Conservation (phyloP, 35 echinoderm and acorn worm species). For the Anneissia japonica region DNA sequence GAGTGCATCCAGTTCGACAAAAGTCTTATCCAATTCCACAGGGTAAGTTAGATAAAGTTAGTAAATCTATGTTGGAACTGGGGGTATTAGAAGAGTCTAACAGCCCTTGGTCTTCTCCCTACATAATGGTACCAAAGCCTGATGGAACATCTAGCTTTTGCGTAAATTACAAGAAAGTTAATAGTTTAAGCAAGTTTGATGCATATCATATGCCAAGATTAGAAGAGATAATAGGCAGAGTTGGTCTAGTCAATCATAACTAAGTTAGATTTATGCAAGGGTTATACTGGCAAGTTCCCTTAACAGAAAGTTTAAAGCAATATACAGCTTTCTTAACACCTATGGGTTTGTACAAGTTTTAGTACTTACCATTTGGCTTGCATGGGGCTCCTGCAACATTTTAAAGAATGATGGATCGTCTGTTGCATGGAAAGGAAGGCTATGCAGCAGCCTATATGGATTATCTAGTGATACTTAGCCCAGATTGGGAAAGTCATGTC, state of each 20-base stretch:
- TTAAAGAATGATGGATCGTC: slow-evolving; percentile 4
- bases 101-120: slow-evolving; percentile 3
- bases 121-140: background rate
- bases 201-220: no score
- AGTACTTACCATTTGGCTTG: no score
- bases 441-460: slow-evolving; percentile 39
- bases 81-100: slow-evolving; percentile 10
- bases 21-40: slow-evolving; percentile 36
- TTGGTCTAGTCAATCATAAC: slow-evolving; percentile 22
- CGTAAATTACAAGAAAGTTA: slow-evolving; percentile 19
- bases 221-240: background rate
- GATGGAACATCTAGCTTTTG: background rate
- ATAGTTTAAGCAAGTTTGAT: no score
- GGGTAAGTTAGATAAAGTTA: background rate
- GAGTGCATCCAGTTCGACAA: slow-evolving; percentile 11
- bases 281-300: no score
- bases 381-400: no score
- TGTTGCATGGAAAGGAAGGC: background rate
- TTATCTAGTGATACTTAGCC: slow-evolving; percentile 7
- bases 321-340: slow-evolving; percentile 22
- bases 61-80: slow-evolving; percentile 2
- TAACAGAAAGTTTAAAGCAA: slow-evolving; percentile 5
- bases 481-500: slow-evolving; percentile 35
- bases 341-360: slow-evolving; percentile 24
- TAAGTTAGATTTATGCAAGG: slow-evolving; percentile 21